phyloP scores from a whole-genome alignment of 2,888 invertebrate species.

The Ceratothoa steindachneri region DNA sequence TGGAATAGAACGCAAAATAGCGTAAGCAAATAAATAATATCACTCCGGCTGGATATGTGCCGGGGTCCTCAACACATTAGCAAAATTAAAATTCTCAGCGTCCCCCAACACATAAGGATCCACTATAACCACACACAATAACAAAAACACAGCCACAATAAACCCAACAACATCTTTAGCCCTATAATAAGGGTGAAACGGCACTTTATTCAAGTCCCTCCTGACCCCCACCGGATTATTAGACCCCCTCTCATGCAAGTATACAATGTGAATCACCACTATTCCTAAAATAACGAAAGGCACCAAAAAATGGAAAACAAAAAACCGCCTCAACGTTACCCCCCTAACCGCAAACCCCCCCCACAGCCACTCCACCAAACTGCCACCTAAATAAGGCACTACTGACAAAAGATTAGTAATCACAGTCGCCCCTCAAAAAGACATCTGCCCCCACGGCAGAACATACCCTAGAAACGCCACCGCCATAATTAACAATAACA shows the following conservation, averaged over 20 bases:
- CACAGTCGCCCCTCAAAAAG: too few relatives aligned
- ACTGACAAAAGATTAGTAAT: too few relatives aligned
- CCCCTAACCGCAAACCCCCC: too few relatives aligned
- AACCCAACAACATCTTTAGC: constrained; percentile 66
- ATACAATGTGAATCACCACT: too few relatives aligned
- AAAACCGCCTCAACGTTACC: too few relatives aligned
- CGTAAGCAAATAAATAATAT: constrained; percentile 78
- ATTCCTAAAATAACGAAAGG: too few relatives aligned
- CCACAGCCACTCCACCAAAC: too few relatives aligned
- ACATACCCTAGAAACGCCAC: too few relatives aligned
- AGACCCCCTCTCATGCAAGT: constrained; percentile 66
- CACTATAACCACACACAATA: constrained; percentile 58
- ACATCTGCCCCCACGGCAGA: too few relatives aligned
- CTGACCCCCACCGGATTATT: constrained; percentile 65
- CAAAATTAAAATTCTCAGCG: constrained; percentile 70
- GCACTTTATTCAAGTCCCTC: constrained; percentile 65
- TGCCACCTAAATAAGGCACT: too few relatives aligned
- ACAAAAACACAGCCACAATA: constrained; percentile 59
- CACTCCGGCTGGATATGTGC: constrained; percentile 77
- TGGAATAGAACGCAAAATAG: constrained; percentile 73
- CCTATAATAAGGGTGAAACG: constrained; percentile 65
- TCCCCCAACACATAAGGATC: constrained; percentile 64
- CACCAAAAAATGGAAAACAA: too few relatives aligned
- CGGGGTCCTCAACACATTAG: constrained; percentile 66
- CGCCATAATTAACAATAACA: too few relatives aligned